Base-by-base conservation (phyloP, 2,113 vertebrate genomes). In the Gavia stellata region DNA sequence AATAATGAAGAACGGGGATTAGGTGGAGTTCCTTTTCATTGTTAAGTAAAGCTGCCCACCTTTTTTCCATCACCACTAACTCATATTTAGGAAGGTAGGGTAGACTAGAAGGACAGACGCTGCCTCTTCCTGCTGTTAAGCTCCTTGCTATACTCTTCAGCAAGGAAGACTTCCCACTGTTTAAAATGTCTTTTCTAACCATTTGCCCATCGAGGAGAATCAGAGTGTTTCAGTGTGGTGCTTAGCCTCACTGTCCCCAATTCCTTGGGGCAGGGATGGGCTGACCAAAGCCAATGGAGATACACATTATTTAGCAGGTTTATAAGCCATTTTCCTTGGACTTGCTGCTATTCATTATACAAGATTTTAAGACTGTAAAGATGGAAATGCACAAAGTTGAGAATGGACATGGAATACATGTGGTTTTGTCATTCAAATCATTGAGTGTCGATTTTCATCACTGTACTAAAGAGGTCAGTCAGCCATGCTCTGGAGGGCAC, bases 401-500 rank as follows among this genome's bases (percentile, higher is more conserved):
- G n/a, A 56, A 67, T 50, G 36, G 34, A 56, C 25, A 65, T 10
- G 13, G 40, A 79, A 42, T 52, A 81, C 40, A 33, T 26, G 20
- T 4, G 6, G 12, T 33, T 88, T 88, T 89, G 65, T 38, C 31
- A 81, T 1, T 59, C 36, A 74, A 68, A 81, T 86, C 14, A 31
- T 4, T 0, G 0, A 16, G 10, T 81, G 47, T 67, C 65, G 63
- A 24, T 94, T 88, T 88, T 16, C 0, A 0, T 44, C 81, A 36
- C 52, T 72, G 4, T 52, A 40, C 34, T 79, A 65, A 92, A 1
- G 4, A 73, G 79, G 40, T 86, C 87, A 59, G 59, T 83, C 50
- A 90, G 52, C 29, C 49, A 50, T 1, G 4, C 33, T 92, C 71
- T 84, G 83, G 44, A 88, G 65, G 77, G 47, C 86, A 88, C 52